Evolutionary conservation across 2,113 vertebrate genomes (phyloP).

Genomic region (Helogale parvula): DNA sequence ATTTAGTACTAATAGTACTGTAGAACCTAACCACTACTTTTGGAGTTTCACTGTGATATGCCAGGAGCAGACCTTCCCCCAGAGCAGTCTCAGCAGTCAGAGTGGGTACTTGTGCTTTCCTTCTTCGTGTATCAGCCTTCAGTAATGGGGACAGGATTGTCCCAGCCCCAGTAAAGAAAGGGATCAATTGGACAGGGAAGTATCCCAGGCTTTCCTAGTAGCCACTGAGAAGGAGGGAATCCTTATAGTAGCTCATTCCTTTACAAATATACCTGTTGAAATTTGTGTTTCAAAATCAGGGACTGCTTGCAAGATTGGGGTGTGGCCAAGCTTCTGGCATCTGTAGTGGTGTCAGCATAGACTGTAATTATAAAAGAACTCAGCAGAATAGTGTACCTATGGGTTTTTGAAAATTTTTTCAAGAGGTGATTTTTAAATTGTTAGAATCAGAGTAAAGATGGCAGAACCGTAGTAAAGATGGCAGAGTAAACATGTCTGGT

Average conservation of each 20-base stretch:
- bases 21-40: constrained; percentile 68
- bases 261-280: background rate
- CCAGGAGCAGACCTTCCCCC: constrained; percentile 62
- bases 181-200: background rate
- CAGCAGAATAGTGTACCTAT: constrained; percentile 35
- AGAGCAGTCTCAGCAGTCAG: constrained; percentile 52
- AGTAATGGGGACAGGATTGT: background rate
- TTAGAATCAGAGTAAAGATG: background rate
- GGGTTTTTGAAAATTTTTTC: constrained; percentile 25
- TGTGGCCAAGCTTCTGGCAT: constrained; percentile 70
- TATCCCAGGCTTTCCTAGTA: background rate
- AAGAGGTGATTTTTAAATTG: constrained; percentile 7
- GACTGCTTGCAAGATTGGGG: constrained; percentile 60
- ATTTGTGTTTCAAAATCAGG: constrained; percentile 52
- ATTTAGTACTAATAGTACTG: constrained; percentile 67
- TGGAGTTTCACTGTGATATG: constrained; percentile 62
- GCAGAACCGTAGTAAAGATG: background rate
- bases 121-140: background rate
- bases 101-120: background rate
- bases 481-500: background rate
- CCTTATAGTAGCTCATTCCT: constrained; percentile 22
- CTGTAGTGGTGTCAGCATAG: constrained; percentile 62
- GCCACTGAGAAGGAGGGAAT: constrained; percentile 20
- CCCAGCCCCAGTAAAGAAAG: constrained; percentile 24
- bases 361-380: constrained; percentile 54